Evolutionary conservation across 2,888 invertebrate genomes (phyloP), one percentile per base, ranked within the genome.

Genomic region (Thelaira solivaga): DNA sequence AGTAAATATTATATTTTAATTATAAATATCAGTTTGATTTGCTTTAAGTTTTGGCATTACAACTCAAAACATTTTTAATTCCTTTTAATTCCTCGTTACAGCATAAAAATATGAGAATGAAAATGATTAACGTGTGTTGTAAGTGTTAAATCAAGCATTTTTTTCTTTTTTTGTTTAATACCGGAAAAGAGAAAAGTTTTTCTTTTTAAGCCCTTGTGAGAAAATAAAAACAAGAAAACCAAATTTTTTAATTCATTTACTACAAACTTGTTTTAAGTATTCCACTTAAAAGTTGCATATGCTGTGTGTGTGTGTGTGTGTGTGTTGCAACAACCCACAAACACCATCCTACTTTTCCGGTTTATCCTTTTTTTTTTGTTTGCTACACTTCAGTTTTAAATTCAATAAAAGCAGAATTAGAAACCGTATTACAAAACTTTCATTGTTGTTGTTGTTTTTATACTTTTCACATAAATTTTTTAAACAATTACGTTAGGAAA

Each of bases 241-340:
- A 51, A 61, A 41, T 24, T 51, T 47, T 59, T 31, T 24, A 51
- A 71, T 53, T 51, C 71, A 53, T 43, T 71, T 71, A 22, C 51
- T 20, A 43, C 6, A 24, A 71, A 53, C 51, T 49, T n/a, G n/a
- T 41, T 67, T 51, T 20, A 61, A 61, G 34, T 53, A 43, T 26
- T 53, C 31, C 61, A 62, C 61, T 71, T 71, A 41, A 62, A 71
- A 53, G 13, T 62, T 62, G n/a, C n/a, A n/a, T n/a, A n/a, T n/a
- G n/a, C n/a, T n/a, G n/a, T n/a, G n/a, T n/a, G n/a, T n/a, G n/a
- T n/a, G n/a, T n/a, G n/a, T n/a, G n/a, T n/a, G 34, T 41, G 39
- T 47, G 39, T 29, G 26, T 36, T 47, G 45, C 24, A 7, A 16
- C 8, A 29, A 53, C 8, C 45, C 1, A 45, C 7, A 24, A 11